Conservation (phyloP, 2,113 vertebrate genomes). For the Oreochromis spilurus region DNA sequence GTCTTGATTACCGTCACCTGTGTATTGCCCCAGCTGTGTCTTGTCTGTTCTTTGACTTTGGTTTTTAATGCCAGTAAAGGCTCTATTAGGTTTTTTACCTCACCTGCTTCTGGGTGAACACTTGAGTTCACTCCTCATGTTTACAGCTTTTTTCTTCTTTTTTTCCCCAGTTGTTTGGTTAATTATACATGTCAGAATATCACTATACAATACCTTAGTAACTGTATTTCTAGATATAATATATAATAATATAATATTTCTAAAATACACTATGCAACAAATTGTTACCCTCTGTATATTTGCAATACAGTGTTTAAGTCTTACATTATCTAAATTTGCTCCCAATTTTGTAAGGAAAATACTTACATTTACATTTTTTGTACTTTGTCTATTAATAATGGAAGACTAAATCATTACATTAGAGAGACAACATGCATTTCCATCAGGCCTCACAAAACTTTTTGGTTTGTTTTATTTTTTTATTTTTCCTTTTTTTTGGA, state of each 20-base stretch:
- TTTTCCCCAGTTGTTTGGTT: not conserved
- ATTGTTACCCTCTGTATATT: not conserved
- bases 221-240: not conserved
- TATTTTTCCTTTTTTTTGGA: not conserved
- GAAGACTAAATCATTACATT: not conserved
- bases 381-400: not conserved
- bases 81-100: not conserved
- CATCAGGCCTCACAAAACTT: not conserved
- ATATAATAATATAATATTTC: not conserved
- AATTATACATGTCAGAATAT: not conserved
- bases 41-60: not conserved
- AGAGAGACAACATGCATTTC: not conserved
- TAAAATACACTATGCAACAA: not conserved
- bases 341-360: not conserved
- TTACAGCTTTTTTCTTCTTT: not conserved
- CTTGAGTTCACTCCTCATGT: not conserved
- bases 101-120: not conserved
- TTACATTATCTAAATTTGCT: not conserved
- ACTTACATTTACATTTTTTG: not conserved
- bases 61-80: not conserved
- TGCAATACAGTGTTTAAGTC: not conserved
- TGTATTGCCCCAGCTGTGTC: not conserved
- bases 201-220: not conserved
- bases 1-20: not conserved
- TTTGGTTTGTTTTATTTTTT: not conserved